phyloP scores from a whole-genome alignment of 1,140 invertebrate genomes.

The Rhopalosiphum maidis region DNA sequence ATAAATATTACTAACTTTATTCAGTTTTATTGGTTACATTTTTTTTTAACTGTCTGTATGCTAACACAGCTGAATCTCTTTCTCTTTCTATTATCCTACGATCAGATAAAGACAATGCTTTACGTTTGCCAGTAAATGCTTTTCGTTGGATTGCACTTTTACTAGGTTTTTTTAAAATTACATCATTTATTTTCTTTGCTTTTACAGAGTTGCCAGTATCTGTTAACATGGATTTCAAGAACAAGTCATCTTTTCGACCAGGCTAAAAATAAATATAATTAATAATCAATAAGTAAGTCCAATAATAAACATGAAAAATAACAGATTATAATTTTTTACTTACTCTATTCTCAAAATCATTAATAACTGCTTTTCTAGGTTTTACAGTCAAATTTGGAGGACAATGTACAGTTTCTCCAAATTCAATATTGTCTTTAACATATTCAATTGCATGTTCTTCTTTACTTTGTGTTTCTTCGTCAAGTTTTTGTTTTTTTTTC shows the following conservation, averaged over 20 bases:
- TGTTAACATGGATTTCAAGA: constrained; percentile 64
- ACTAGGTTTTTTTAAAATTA: constrained; percentile 49
- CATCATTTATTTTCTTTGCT: constrained; percentile 43
- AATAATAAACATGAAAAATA: not conserved
- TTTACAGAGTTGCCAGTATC: constrained; percentile 11
- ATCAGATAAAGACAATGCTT: constrained; percentile 42
- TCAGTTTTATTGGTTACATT: constrained; percentile 35
- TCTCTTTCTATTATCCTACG: constrained; percentile 50
- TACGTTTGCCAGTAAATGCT: constrained; percentile 41
- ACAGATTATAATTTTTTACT: constrained; percentile 52
- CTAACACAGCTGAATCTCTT: constrained; percentile 41
- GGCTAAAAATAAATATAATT: constrained; percentile 64
- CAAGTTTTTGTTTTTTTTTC: constrained; percentile 59
- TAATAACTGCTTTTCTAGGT: constrained; percentile 64
- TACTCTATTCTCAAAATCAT: constrained; percentile 63
- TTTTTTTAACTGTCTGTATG: constrained; percentile 51
- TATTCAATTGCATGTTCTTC: constrained; percentile 62
- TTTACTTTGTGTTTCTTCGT: constrained; percentile 50
- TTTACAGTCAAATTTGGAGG: constrained; percentile 68
- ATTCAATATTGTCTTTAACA: constrained; percentile 68
- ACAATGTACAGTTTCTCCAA: constrained; percentile 73
- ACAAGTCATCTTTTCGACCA: constrained; percentile 66
- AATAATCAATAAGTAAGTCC: not conserved
- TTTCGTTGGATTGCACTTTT: constrained; percentile 27
- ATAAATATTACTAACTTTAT: not conserved